phyloP scores from a whole-genome alignment of 2,113 vertebrate species.

The Calypte anna region DNA sequence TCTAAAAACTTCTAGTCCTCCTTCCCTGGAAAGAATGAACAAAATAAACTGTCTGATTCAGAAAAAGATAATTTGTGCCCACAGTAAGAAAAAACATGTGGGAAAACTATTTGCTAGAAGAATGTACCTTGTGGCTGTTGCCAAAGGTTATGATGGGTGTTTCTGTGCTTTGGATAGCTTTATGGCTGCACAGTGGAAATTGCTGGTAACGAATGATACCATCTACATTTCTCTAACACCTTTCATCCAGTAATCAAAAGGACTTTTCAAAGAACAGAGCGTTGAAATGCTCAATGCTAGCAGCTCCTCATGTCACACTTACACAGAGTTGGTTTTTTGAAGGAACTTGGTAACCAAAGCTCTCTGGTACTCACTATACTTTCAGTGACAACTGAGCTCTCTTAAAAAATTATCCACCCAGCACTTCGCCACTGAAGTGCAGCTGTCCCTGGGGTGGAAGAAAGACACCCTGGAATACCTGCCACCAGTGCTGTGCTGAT shows the following conservation, averaged over 20 bases:
- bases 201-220: neutral
- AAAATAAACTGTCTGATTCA: neutral
- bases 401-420: neutral
- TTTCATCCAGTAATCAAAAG: neutral
- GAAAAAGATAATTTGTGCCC: neutral
- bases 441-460: neutral
- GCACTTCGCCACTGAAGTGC: neutral
- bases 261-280: neutral
- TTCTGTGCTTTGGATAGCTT: neutral
- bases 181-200: neutral
- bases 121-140: neutral
- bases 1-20: neutral
- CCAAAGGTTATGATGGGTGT: neutral
- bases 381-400: neutral
- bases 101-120: neutral
- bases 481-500: neutral
- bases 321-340: rapidly evolving
- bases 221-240: neutral
- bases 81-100: neutral
- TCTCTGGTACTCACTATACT: rapidly evolving
- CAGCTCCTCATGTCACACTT: neutral
- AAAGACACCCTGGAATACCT: rapidly evolving
- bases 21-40: neutral
- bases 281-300: neutral
- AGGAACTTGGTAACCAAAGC: neutral